Evolutionary conservation across 2,113 vertebrate species (phyloP).

Genomic region (Elgaria multicarinata): DNA sequence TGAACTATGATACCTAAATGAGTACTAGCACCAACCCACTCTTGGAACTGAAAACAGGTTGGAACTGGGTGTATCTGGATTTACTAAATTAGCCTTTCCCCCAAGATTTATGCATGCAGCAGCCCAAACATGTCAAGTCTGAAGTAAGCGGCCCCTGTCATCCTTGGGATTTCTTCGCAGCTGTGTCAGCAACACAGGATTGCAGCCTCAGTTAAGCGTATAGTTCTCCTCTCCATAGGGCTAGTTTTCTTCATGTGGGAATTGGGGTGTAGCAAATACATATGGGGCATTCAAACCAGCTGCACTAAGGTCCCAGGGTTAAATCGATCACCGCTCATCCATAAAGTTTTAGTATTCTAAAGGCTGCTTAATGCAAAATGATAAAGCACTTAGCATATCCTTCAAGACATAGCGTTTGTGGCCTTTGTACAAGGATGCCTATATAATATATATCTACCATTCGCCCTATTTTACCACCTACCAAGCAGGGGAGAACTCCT

Average conservation of each 20-base stretch:
- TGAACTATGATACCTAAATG: not conserved
- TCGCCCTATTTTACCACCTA: not conserved
- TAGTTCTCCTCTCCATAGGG: too few species aligned
- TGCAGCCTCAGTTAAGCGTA: not conserved
- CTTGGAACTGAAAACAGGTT: not conserved
- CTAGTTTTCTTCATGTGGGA: not conserved
- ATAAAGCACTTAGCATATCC: too few species aligned
- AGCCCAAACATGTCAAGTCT: not conserved
- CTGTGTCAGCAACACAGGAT: not conserved
- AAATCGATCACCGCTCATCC: not conserved
- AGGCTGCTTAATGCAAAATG: not conserved
- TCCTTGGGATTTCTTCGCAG: not conserved
- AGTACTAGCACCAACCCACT: not conserved
- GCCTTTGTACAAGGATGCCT: too few species aligned
- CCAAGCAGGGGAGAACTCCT: not conserved
- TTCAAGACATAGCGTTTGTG: too few species aligned
- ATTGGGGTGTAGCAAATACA: too few species aligned
- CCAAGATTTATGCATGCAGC: not conserved
- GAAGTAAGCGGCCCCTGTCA: not conserved
- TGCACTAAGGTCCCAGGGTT: not conserved
- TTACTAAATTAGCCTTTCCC: not conserved
- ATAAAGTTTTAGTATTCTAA: not conserved
- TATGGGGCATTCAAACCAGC: not conserved
- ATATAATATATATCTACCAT: not conserved
- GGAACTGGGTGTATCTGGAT: not conserved